Evolutionary conservation across 2,888 invertebrate genomes (phyloP).

Genomic region (Eurytoma adleriae): DNA sequence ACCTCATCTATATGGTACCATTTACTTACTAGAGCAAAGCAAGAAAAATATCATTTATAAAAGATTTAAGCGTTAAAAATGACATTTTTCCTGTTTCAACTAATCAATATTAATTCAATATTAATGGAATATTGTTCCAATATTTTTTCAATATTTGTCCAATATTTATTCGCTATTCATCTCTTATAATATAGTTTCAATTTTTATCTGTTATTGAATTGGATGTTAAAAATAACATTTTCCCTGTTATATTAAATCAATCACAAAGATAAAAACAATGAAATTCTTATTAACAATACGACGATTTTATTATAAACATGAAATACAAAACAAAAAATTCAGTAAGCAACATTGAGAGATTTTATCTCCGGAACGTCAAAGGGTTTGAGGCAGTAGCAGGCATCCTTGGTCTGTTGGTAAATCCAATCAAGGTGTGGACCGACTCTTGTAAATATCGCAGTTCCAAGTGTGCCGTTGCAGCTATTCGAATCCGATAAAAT

Average conservation of each 20-base stretch:
- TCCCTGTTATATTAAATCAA: too few species aligned
- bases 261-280: neutral
- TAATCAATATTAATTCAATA: too few species aligned
- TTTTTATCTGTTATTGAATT: too few species aligned
- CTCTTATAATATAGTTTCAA: too few species aligned
- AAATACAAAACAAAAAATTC: neutral
- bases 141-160: too few species aligned
- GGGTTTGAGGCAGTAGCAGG: conserved; percentile 77
- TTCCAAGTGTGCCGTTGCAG: conserved; percentile 74
- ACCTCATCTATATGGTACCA: too few species aligned
- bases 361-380: conserved; percentile 57
- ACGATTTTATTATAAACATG: neutral
- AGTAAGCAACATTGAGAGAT: conserved; percentile 46
- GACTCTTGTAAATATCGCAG: conserved; percentile 78
- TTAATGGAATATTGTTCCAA: too few species aligned
- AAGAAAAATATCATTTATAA: too few species aligned
- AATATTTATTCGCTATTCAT: too few species aligned
- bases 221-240: neutral
- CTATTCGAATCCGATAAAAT: conserved; percentile 77
- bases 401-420: conserved; percentile 78
- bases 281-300: neutral
- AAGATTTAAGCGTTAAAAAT: too few species aligned
- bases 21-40: too few species aligned
- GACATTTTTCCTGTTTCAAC: too few species aligned
- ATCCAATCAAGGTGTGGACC: conserved; percentile 80